Conservation (phyloP, 2,113 vertebrate species). For the Ictalurus punctatus region DNA sequence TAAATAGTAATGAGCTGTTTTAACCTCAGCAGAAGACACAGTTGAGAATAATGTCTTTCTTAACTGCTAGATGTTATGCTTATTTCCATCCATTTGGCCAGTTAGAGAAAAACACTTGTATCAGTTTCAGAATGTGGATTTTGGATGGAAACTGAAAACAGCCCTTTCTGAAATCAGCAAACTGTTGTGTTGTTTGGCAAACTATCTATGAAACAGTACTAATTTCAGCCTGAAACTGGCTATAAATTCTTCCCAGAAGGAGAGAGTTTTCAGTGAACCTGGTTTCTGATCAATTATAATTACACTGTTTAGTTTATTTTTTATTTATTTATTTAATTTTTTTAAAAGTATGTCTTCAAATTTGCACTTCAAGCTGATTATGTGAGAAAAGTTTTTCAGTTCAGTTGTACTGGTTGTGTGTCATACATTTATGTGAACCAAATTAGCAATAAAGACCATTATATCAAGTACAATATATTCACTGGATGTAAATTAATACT, state of each 20-base stretch:
- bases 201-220: neutral
- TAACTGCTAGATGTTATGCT: neutral
- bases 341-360: neutral
- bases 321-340: neutral
- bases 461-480: neutral
- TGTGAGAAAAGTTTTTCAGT: neutral
- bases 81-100: neutral
- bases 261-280: neutral
- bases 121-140: slow-evolving; percentile 7
- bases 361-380: neutral
- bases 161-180: neutral
- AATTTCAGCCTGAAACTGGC: neutral
- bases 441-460: neutral
- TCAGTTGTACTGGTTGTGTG: neutral
- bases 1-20: neutral
- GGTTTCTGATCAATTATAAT: neutral
- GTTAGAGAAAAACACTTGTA: neutral
- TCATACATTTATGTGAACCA: neutral
- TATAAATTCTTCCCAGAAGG: neutral
- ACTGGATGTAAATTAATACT: neutral
- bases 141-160: slow-evolving; percentile 1
- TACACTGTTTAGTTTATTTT: neutral
- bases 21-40: neutral
- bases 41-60: neutral
- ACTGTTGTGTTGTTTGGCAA: neutral